phyloP scores from a whole-genome alignment of 2,797 vertebrate species.

The Halcyon leucocephala region DNA sequence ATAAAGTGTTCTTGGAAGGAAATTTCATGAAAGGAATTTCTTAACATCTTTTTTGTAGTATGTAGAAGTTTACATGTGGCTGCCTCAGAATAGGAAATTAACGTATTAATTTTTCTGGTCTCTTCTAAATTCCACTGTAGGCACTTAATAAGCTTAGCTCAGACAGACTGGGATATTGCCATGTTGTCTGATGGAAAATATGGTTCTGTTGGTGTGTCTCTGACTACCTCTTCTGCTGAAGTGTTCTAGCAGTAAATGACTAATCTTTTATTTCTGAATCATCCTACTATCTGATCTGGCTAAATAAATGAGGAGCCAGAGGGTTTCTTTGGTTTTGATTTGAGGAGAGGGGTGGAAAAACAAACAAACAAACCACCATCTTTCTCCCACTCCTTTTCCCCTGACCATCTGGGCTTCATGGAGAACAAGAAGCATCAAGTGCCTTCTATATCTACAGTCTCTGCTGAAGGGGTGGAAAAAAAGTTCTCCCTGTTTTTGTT shows the following conservation, averaged over 20 bases:
- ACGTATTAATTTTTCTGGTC: neutral
- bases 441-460: neutral
- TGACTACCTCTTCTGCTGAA: neutral
- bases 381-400: neutral
- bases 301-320: neutral
- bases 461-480: neutral
- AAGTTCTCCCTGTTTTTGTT: neutral
- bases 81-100: neutral
- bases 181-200: neutral
- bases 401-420: neutral
- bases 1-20: neutral
- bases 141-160: neutral
- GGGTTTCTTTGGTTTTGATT: neutral
- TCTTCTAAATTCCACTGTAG: neutral
- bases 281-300: neutral
- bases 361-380: neutral
- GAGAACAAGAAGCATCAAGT: neutral
- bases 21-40: neutral
- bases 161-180: neutral
- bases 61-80: neutral
- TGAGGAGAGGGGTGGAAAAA: fast-evolving
- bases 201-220: neutral
- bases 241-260: neutral
- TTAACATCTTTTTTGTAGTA: neutral
- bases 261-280: neutral